Conservation (phyloP, 2,888 invertebrate genomes). For the Lithophane semibrunnea region DNA sequence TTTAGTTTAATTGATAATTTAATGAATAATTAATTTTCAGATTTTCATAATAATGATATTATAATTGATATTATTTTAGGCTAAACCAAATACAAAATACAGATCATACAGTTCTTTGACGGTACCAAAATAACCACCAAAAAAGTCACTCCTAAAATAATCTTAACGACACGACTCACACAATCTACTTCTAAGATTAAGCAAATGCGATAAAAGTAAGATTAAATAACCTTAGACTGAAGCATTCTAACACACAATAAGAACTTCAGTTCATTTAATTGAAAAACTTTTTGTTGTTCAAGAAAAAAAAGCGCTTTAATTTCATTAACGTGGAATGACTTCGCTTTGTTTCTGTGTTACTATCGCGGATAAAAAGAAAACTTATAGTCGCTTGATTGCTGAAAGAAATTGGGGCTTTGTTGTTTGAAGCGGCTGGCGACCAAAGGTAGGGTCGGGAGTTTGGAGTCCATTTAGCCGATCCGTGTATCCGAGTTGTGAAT, state of each 20-base stretch:
- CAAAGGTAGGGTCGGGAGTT: background rate
- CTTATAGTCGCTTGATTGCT: slow-evolving; percentile 64
- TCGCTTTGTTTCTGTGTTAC: slow-evolving; percentile 68
- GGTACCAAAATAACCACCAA: background rate
- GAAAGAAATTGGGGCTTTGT: slow-evolving; percentile 46
- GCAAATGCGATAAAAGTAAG: slow-evolving; percentile 57
- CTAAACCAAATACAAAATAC: background rate
- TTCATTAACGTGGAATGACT: slow-evolving; percentile 79
- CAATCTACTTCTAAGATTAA: slow-evolving; percentile 38
- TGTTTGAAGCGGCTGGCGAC: slow-evolving; percentile 26
- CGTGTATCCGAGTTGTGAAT: background rate
- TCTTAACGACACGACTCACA: slow-evolving; percentile 15
- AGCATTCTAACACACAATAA: slow-evolving; percentile 63
- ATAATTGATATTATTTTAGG: background rate
- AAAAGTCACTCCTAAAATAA: slow-evolving; percentile 19
- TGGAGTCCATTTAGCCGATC: background rate
- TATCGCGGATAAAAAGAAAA: slow-evolving; percentile 64
- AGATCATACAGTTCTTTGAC: background rate
- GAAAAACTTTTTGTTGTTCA: slow-evolving; percentile 76
- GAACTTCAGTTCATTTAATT: slow-evolving; percentile 77
- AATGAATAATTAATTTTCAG: background rate
- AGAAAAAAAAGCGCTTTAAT: slow-evolving; percentile 75
- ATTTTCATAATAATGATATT: background rate
- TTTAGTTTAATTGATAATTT: background rate
- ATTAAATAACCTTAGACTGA: slow-evolving; percentile 57